These are phyloP conservation scores for Aplocera efformata DNA, from an alignment of 2,888 invertebrate genomes.

Conservation along the genomic window DNA sequence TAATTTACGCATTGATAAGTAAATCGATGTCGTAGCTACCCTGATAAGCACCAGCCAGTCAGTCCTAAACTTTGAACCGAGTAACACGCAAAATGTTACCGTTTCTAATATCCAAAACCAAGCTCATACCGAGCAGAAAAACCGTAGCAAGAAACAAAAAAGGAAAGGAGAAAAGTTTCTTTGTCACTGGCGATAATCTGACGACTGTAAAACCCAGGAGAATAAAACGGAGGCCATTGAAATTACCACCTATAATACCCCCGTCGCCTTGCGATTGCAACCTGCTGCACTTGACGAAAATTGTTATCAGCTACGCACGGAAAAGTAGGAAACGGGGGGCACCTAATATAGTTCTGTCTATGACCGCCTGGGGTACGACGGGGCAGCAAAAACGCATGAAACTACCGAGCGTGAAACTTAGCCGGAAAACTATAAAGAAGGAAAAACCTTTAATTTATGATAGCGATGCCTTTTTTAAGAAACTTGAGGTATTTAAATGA, in stretches of 20 bases:
- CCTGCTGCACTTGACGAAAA: constrained; percentile 59
- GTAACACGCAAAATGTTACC: constrained; percentile 50
- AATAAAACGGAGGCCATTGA: constrained; percentile 42
- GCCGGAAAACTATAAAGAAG: constrained; percentile 44
- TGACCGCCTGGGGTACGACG: constrained; percentile 55
- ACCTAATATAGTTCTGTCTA: constrained; percentile 57
- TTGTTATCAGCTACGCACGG: constrained; percentile 58
- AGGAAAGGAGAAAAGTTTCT: constrained; percentile 44
- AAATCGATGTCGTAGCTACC: constrained; percentile 32
- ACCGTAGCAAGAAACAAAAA: constrained; percentile 40
- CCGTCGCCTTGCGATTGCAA: constrained; percentile 54
- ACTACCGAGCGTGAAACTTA: constrained; percentile 48
- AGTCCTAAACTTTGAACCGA: not conserved
- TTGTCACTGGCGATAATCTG: constrained; percentile 50
- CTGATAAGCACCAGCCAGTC: constrained; percentile 5
- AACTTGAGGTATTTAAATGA: constrained; percentile 57
- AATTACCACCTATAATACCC: constrained; percentile 36
- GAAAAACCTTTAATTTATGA: constrained; percentile 47
- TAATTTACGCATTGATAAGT: constrained; percentile 32
- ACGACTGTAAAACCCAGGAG: constrained; percentile 40
- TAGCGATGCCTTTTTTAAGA: constrained; percentile 64
- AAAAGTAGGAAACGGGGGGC: constrained; percentile 58
- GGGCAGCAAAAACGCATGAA: constrained; percentile 60
- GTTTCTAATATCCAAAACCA: constrained; percentile 65
- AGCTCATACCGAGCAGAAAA: constrained; percentile 52